Evolutionary conservation across 2,888 invertebrate genomes (phyloP).

Genomic region (Coenonympha glycerion): DNA sequence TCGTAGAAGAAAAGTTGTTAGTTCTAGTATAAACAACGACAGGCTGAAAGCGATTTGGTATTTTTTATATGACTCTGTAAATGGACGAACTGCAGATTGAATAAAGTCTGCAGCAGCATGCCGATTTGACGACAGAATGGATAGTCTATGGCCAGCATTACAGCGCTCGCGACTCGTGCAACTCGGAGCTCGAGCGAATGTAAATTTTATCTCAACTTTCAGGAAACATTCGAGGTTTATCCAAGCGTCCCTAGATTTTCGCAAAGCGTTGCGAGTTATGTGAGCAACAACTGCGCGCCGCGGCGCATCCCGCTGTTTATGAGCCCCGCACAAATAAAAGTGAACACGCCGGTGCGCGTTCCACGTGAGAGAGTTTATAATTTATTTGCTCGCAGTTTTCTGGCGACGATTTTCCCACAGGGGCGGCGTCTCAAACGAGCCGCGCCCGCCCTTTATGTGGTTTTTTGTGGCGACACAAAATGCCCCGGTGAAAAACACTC

Average conservation of each 20-base stretch:
- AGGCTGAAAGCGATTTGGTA: no score
- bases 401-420: slow-evolving; percentile 76
- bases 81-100: no score
- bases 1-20: no score
- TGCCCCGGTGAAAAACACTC: slow-evolving; percentile 74
- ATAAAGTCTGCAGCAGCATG: no score
- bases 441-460: slow-evolving; percentile 73
- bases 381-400: slow-evolving; percentile 74
- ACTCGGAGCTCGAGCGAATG: slow-evolving; percentile 19
- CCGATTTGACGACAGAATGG: no score
- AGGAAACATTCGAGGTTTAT: slow-evolving; percentile 17
- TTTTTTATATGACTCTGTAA: no score
- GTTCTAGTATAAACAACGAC: no score
- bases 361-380: slow-evolving; percentile 70
- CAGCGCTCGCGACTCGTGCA: no score
- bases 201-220: slow-evolving; percentile 12
- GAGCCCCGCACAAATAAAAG: slow-evolving; percentile 34
- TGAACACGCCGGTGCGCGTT: slow-evolving; percentile 55
- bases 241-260: slow-evolving; percentile 22
- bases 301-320: slow-evolving; percentile 31
- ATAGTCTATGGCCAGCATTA: no score
- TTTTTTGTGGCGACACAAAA: slow-evolving; percentile 74
- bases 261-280: slow-evolving; percentile 26
- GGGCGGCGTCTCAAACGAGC: slow-evolving; percentile 73
- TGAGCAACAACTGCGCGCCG: slow-evolving; percentile 20